Evolutionary conservation across 2,797 vertebrate genomes (phyloP).

Genomic region (Remorina albescens): DNA sequence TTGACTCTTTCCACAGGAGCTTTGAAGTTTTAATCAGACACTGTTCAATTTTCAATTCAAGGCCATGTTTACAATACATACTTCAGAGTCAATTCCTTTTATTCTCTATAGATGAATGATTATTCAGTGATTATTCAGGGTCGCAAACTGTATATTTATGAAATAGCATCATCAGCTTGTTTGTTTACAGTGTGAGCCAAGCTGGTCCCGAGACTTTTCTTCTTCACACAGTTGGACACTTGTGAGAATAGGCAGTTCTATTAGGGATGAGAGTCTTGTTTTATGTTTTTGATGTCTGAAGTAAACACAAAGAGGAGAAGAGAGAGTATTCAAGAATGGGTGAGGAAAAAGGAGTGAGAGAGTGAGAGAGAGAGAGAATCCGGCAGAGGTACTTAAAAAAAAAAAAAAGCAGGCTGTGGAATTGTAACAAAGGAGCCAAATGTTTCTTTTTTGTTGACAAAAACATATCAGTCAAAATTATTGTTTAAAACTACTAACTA

Average conservation of each 20-base stretch:
- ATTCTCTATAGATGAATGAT: neutral
- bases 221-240: neutral
- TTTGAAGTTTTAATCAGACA: neutral
- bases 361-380: too few relatives aligned
- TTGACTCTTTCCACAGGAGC: neutral
- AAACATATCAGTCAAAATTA: neutral
- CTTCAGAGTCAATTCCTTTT: neutral
- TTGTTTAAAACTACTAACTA: neutral
- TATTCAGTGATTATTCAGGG: neutral
- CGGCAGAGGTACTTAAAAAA: too few relatives aligned
- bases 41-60: constrained; percentile 1
- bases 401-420: neutral
- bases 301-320: neutral
- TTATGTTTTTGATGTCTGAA: constrained; percentile 1
- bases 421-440: neutral
- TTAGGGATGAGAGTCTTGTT: neutral
- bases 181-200: constrained; percentile 1
- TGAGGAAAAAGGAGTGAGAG: too few relatives aligned
- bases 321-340: neutral
- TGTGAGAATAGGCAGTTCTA: neutral
- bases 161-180: neutral
- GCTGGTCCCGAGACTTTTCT: neutral
- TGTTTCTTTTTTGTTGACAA: too few relatives aligned
- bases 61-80: constrained; percentile 13
- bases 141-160: neutral